These are phyloP conservation scores for Alviniconcha strummeri DNA, from an alignment of 2,888 invertebrate genomes.

Conservation along the genomic window DNA sequence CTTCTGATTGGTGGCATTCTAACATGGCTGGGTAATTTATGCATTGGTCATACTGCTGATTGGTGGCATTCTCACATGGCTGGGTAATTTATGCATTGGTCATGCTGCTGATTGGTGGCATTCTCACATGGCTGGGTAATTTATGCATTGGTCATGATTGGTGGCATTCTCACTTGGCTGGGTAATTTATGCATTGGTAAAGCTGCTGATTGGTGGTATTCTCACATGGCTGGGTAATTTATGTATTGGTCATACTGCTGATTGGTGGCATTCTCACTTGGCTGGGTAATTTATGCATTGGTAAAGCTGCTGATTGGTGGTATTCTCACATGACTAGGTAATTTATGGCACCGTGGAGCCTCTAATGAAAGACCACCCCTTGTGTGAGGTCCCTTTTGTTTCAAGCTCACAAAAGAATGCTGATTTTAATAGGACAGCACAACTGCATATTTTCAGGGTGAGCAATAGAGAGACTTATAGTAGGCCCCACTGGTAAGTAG, in stretches of 20 bases:
- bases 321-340: constrained; percentile 54
- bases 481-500: too few species aligned
- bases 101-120: constrained; percentile 46
- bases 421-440: too few species aligned
- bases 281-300: constrained; percentile 48
- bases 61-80: constrained; percentile 51
- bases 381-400: too few species aligned
- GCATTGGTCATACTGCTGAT: constrained; percentile 48
- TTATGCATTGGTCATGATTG: not conserved
- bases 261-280: constrained; percentile 44
- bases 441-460: too few species aligned
- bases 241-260: too few species aligned
- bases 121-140: constrained; percentile 53
- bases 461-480: too few species aligned
- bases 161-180: too few species aligned
- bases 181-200: not conserved
- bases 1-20: constrained; percentile 49
- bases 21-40: constrained; percentile 51
- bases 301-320: constrained; percentile 48
- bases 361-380: constrained; percentile 29
- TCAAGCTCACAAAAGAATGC: too few species aligned
- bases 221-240: not conserved
- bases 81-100: constrained; percentile 47
- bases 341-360: constrained; percentile 43
- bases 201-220: too few species aligned